phyloP scores from a whole-genome alignment of 2,888 invertebrate species.

The Rhaphigaster nebulosa region DNA sequence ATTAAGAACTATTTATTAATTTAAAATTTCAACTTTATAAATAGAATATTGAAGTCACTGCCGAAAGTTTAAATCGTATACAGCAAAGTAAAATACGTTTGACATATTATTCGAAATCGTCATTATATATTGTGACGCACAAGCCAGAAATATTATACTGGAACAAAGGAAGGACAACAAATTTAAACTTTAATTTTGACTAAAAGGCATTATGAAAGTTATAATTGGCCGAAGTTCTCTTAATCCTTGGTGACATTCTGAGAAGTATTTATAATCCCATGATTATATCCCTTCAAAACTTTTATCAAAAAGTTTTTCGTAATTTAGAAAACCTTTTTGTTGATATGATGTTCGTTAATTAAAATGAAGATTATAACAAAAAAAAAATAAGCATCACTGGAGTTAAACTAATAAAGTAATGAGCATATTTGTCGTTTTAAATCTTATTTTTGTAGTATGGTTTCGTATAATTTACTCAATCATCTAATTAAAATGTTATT shows the following conservation, averaged over 20 bases:
- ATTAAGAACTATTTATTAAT: too few relatives aligned
- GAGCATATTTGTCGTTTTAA: background rate
- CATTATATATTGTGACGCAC: background rate
- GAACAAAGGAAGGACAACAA: background rate
- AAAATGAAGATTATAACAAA: background rate
- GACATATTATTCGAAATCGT: background rate
- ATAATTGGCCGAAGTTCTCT: conserved; percentile 29
- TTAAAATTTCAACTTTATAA: too few relatives aligned
- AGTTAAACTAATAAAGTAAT: background rate
- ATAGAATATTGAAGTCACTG: too few relatives aligned
- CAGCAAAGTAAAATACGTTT: too few relatives aligned
- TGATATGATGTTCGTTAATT: background rate
- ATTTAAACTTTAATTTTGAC: background rate
- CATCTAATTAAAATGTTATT: background rate
- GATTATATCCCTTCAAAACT: background rate
- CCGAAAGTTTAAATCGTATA: too few relatives aligned
- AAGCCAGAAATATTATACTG: background rate
- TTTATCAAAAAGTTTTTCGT: background rate
- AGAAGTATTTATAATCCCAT: background rate
- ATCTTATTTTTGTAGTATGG: background rate
- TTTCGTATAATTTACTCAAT: background rate
- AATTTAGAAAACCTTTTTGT: background rate
- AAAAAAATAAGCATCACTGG: background rate
- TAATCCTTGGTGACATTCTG: background rate
- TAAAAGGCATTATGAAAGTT: conserved; percentile 7